Percentiles rank a stretch among this genome's conserved stretches.
Conservation (phyloP, 2,113 vertebrate genomes). For the Synchiropus splendidus region DNA sequence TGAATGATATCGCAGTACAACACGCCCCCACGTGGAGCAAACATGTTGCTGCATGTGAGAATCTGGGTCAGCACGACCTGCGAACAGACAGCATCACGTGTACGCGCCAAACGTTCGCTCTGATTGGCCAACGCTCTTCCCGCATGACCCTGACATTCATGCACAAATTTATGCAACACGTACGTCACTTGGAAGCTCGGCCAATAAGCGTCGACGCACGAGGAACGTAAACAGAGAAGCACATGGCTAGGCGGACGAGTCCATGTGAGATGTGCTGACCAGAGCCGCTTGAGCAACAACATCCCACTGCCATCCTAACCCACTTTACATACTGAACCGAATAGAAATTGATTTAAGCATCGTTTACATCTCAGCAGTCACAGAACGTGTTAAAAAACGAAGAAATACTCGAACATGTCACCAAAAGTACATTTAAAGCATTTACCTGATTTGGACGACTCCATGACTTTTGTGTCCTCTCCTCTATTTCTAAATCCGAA, state of each 20-base stretch:
- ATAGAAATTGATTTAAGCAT: too few relatives aligned
- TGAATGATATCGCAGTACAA: too few relatives aligned
- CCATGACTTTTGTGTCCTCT: too few relatives aligned
- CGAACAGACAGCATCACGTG: conserved; percentile 57
- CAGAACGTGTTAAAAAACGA: too few relatives aligned
- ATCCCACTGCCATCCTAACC: conserved; percentile 73
- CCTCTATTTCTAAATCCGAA: too few relatives aligned
- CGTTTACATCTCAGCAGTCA: too few relatives aligned
- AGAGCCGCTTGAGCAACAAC: conserved; percentile 43
- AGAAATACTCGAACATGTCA: too few relatives aligned
- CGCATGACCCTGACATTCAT: conserved; percentile 65
- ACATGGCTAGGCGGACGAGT: conserved; percentile 71
- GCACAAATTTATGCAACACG: background rate
- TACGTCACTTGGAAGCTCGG: conserved; percentile 14
- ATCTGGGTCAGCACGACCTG: conserved; percentile 81
- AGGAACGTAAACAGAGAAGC: conserved; percentile 74
- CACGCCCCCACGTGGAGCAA: conserved; percentile 67
- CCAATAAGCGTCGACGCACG: conserved; percentile 63
- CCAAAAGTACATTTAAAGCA: too few relatives aligned
- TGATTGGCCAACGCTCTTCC: conserved; percentile 56
- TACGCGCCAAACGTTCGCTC: conserved; percentile 65
- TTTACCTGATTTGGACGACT: too few relatives aligned
- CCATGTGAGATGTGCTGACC: conserved; percentile 73
- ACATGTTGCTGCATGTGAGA: conserved; percentile 32
- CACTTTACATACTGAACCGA: too few relatives aligned